Evolutionary conservation across 2,797 vertebrate genomes (phyloP).

Genomic region (Uromys caudimaculatus): DNA sequence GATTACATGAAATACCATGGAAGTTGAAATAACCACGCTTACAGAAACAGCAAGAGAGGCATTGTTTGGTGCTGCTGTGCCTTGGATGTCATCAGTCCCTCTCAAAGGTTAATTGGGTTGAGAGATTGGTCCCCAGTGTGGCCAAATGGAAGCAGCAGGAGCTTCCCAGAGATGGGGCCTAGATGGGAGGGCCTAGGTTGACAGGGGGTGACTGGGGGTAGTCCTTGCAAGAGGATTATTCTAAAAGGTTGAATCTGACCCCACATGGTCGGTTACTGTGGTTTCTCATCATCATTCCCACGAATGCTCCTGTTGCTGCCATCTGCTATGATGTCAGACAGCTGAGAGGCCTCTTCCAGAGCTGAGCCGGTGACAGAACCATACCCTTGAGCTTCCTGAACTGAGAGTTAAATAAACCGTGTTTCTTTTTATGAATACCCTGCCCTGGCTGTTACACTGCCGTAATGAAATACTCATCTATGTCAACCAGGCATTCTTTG

Average conservation of each 20-base stretch:
- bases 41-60: conserved; percentile 15
- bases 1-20: not conserved
- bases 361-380: not conserved
- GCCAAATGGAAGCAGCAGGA: not conserved
- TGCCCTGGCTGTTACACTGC: not conserved
- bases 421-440: not conserved
- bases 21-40: conserved; percentile 24
- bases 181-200: not conserved
- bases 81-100: not conserved
- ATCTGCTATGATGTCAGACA: not conserved
- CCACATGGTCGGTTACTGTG: not conserved
- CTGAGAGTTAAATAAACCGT: not conserved
- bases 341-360: not conserved
- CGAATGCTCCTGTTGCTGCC: not conserved
- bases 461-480: not conserved
- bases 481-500: not conserved
- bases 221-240: not conserved
- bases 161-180: not conserved
- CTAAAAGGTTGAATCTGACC: not conserved
- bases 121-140: not conserved
- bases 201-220: not conserved
- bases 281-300: not conserved
- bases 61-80: not conserved
- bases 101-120: not conserved
- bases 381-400: not conserved